Conservation (phyloP, 1,140 invertebrate genomes). For the Eupristina koningsbergeri region DNA sequence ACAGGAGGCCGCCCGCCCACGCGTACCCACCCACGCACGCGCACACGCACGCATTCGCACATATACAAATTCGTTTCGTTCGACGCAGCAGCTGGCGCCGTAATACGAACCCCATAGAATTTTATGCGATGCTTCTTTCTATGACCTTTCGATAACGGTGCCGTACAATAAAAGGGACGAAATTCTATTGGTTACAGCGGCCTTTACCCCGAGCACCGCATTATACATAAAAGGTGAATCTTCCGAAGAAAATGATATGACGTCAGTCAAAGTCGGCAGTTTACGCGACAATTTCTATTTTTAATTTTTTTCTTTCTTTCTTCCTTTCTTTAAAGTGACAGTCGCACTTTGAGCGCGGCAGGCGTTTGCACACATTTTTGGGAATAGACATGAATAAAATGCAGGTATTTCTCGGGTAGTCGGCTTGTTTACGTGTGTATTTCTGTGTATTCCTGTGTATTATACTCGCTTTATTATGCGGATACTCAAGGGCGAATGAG, state of each 20-base stretch:
- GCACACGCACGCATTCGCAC: neutral
- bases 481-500: neutral
- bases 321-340: no score
- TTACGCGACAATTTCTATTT: slow-evolving; percentile 15
- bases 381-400: no score
- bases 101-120: slow-evolving; percentile 24
- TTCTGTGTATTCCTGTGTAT: slow-evolving; percentile 1
- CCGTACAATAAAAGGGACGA: slow-evolving; percentile 20
- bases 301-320: neutral
- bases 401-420: no score
- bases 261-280: neutral
- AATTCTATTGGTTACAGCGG: slow-evolving; percentile 19
- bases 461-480: slow-evolving; percentile 16
- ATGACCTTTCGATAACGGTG: slow-evolving; percentile 25
- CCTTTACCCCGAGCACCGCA: neutral
- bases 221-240: neutral
- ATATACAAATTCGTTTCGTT: slow-evolving; percentile 9
- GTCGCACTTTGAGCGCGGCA: no score
- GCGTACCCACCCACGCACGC: neutral
- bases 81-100: neutral
- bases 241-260: neutral
- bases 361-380: no score
- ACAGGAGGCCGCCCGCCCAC: no score
- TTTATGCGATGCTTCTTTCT: neutral
- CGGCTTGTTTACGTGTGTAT: slow-evolving; percentile 7